Evolutionary conservation across 1,140 invertebrate species (phyloP), one percentile per base, ranked within the genome.

Genomic region (Ladona fulva): DNA sequence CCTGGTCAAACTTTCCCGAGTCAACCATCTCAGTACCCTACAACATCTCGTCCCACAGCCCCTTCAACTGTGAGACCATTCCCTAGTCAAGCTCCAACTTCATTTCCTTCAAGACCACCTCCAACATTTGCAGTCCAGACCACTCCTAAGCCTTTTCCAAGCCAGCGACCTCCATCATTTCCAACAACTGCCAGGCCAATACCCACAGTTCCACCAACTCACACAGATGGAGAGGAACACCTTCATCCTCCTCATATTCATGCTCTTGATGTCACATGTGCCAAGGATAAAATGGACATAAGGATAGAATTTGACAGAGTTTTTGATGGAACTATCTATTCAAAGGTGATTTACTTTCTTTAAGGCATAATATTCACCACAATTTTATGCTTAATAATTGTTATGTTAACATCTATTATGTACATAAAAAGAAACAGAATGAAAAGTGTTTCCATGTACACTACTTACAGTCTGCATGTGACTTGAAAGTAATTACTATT

Each of bases 231-330:
- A 11, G 87, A 88, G 44, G 87, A 88, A 74, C 79, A 88, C 12
- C 88, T 88, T 74, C 91, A 93, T 82, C 91, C 91, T 37, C 91
- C 93, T 12, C 91, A 93, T 80, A 92, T 94, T 80, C 91, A 93
- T 81, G 88, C 86, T 0, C 90, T 95, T 74, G 89, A 92, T 24
- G 93, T 94, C 0, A 86, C 91, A 77, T 95, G 93, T 81, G 90
- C 90, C 73, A 94, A 94, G 83, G 92, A 93, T 77, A 90, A 90
- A 88, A 94, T 95, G 93, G 92, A 90, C 0, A 93, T 95, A 74
- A 90, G 91, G 76, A 89, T 94, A 3, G 91, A 92, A 83, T 95
- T 95, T 83, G 93, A 93, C 81, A 88, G 90, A 78, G 84, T 84
- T 25, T 95, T 93, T 81, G 89, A 93, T 80, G 93, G 93, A 10